These are phyloP conservation scores for Ornithoptera alexandrae DNA, from an alignment of 2,888 invertebrate species.

Conservation along the genomic window DNA sequence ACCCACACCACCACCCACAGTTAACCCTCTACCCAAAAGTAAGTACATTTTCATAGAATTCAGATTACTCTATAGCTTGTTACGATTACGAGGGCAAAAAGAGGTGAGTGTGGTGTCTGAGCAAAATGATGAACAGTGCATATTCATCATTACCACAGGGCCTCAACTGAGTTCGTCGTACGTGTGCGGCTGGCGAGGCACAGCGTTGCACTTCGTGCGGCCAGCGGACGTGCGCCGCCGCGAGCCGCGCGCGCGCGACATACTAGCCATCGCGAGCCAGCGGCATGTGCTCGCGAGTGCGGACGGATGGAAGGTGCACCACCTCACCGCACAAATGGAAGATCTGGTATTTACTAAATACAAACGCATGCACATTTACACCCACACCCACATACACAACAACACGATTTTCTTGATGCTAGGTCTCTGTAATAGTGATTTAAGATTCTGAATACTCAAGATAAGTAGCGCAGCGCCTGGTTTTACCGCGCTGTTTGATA, in stretches of 20 bases:
- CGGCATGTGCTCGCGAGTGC: conserved; percentile 91
- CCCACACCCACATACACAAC: not conserved
- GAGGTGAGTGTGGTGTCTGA: no score
- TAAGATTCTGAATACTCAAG: no score
- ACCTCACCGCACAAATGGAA: conserved; percentile 95
- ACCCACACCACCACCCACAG: conserved; percentile 60
- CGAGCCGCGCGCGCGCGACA: conserved; percentile 86
- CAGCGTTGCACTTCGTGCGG: conserved; percentile 72
- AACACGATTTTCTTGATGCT: not conserved
- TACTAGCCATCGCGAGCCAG: conserved; percentile 94
- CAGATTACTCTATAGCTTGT: not conserved
- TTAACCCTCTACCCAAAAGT: conserved; percentile 67
- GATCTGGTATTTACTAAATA: conserved; percentile 84
- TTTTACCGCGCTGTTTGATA: no score
- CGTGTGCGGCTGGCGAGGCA: conserved; percentile 75
- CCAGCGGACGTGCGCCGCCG: conserved; percentile 91
- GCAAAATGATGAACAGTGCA: no score
- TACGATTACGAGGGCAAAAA: no score
- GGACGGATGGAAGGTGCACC: conserved; percentile 97
- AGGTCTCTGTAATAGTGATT: no score
- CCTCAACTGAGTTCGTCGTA: conserved; percentile 65
- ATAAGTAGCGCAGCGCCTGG: no score
- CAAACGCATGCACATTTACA: not conserved
- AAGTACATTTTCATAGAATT: conserved; percentile 35
- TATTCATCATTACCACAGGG: conserved; percentile 43